Conservation (phyloP, 1,140 invertebrate genomes). For the Brachionus asplanchnoidis region DNA sequence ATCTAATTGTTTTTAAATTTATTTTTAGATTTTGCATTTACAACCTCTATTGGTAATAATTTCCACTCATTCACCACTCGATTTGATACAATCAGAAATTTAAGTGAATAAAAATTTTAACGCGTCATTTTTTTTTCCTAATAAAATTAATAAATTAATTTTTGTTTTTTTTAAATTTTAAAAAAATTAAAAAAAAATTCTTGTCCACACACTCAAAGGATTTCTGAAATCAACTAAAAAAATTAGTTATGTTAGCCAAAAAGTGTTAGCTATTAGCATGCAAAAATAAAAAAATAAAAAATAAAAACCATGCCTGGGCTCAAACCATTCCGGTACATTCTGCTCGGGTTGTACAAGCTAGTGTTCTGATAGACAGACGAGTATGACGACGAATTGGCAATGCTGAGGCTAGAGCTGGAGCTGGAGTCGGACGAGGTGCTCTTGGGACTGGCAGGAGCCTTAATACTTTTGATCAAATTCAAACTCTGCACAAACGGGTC, state of each 20-base stretch:
- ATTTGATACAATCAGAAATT: no score
- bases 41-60: no score
- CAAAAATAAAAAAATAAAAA: background rate
- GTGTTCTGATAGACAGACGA: background rate
- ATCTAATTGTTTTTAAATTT: no score
- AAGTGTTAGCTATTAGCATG: background rate
- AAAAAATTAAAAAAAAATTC: no score
- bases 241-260: background rate
- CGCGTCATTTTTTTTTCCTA: no score
- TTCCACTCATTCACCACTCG: no score
- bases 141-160: no score
- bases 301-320: constrained; percentile 18
- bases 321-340: constrained; percentile 1
- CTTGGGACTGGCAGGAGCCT: background rate
- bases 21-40: no score
- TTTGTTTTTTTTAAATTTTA: no score
- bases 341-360: background rate
- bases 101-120: no score
- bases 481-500: background rate
- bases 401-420: background rate
- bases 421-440: background rate
- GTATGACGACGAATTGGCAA: background rate
- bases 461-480: background rate
- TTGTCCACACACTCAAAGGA: no score
- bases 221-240: no score